Evolutionary conservation across 2,888 invertebrate genomes (phyloP), one percentile per base, ranked within the genome.

Genomic region (Gari tellinella): DNA sequence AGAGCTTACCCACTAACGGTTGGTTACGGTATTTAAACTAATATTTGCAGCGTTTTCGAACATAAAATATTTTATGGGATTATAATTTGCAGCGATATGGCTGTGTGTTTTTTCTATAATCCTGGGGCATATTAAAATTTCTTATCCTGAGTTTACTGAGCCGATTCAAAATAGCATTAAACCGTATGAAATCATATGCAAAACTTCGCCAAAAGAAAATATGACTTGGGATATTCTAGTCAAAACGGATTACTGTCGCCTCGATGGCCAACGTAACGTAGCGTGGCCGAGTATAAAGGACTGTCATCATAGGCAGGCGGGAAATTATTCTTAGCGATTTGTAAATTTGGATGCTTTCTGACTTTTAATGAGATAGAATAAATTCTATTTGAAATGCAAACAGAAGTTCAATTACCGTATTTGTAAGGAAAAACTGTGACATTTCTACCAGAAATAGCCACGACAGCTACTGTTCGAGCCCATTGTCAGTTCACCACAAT

Each of bases 261-360:
- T 60, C 58, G 65, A 53, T 57, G 53, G 37, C 12, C 60, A 40
- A 69, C 45, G 56, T 72, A 69, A 72, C 79, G 72, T 72, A 51
- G 61, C 79, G 38, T 79, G 52, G 62, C 40, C n/a, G 25, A 21
- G 51, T 53, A 72, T 72, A 75, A 77, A 72, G 57, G 72, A 45
- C 46, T 37, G 38, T 46, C 66, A 49, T 62, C 72, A 62, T 63
- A 26, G 46, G 52, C 48, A 72, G 75, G 79, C 74, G 78, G 79
- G 72, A 79, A 78, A 55, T 75, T 66, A 69, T 75, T 74, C 79
- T 79, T 65, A 51, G 72, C 75, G 75, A 79, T 79, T 79, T 79
- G 79, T 79, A 69, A 75, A 75, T 75, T 75, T 72, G 51, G 75
- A 75, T 79, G 72, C 72, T 68, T 75, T 69, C 75, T 66, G 68